phyloP scores from a whole-genome alignment of 2,113 vertebrate species.

The Piliocolobus tephrosceles region DNA sequence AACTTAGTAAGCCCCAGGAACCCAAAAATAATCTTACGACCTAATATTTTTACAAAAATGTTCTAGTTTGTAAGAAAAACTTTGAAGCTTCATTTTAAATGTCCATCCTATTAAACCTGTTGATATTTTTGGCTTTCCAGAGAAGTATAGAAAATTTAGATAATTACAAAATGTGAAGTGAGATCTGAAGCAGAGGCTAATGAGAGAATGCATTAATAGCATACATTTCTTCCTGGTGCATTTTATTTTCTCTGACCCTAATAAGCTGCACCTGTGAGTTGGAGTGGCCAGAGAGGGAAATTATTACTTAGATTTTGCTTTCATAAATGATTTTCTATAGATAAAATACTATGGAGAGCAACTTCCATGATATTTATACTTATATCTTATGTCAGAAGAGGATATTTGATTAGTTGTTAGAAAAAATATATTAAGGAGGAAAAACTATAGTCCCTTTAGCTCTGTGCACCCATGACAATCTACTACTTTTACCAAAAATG shows the following conservation, averaged over 20 bases:
- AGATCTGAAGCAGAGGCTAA: not conserved
- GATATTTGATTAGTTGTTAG: not conserved
- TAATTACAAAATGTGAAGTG: not conserved
- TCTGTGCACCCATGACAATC: not conserved
- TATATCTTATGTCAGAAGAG: not conserved
- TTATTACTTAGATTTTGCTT: not conserved
- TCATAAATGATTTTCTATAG: slow-evolving; percentile 7
- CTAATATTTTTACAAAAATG: not conserved
- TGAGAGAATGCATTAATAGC: not conserved
- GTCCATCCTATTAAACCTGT: not conserved
- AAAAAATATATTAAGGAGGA: not conserved
- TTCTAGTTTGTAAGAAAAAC: not conserved
- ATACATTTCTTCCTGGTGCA: not conserved
- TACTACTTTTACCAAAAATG: not conserved
- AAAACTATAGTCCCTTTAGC: not conserved
- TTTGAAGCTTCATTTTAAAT: slow-evolving; percentile 44
- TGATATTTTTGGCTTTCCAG: not conserved
- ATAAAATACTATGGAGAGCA: not conserved
- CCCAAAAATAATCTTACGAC: not conserved
- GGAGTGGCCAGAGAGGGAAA: not conserved
- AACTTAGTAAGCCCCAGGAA: not conserved
- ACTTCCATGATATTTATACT: not conserved
- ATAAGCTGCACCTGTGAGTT: not conserved
- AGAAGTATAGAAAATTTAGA: not conserved
- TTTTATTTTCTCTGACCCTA: not conserved